A percentile compares a stretch with the other conserved stretches of the same genome.
Conservation (phyloP, 2,888 invertebrate species). For the Chloroclysta siterata region DNA sequence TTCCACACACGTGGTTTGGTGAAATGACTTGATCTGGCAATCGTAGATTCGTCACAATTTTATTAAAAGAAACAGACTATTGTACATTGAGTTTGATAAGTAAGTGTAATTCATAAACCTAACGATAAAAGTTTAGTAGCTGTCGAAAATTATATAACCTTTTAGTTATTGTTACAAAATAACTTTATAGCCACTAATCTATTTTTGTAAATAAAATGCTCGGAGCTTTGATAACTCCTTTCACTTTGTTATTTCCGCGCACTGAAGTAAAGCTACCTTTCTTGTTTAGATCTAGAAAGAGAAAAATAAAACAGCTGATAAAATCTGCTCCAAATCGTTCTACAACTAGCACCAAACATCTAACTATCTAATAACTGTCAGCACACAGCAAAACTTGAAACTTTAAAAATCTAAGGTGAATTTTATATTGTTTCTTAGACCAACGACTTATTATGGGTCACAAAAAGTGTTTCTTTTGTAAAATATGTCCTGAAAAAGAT, state of each 20-base stretch:
- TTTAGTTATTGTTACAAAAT: slow-evolving; percentile 6
- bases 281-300: not conserved
- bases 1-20: slow-evolving; percentile 30
- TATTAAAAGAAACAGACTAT: no score
- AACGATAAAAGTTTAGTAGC: not conserved
- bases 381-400: no score
- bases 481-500: no score
- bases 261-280: slow-evolving; percentile 15
- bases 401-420: no score
- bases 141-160: not conserved
- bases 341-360: no score
- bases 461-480: no score
- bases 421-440: no score
- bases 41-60: slow-evolving; percentile 7
- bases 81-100: no score
- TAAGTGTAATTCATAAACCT: no score
- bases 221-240: slow-evolving; percentile 20
- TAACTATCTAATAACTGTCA: no score
- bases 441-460: no score
- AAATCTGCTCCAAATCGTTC: not conserved
- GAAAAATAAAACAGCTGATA: not conserved
- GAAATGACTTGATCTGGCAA: slow-evolving; percentile 22
- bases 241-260: slow-evolving; percentile 20
- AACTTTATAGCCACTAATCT: not conserved
- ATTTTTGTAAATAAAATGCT: slow-evolving; percentile 7